Conservation (phyloP, 2,113 vertebrate species). For the Loxodonta africana region DNA sequence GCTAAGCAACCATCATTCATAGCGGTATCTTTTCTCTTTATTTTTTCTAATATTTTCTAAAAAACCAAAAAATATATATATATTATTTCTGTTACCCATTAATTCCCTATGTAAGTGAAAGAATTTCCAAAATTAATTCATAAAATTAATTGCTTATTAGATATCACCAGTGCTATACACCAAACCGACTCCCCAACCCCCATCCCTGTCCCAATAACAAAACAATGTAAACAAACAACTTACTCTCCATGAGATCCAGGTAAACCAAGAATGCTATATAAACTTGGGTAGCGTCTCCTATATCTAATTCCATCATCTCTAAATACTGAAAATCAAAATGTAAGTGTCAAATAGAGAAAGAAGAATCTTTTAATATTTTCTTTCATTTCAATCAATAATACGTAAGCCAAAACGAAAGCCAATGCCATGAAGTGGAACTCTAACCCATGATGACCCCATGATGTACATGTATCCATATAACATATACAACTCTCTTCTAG, state of each 20-base stretch:
- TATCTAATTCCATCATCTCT: conserved; percentile 93
- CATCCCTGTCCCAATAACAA: neutral
- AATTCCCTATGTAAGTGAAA: conserved; percentile 36
- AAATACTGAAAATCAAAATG: conserved; percentile 90
- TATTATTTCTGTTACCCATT: neutral
- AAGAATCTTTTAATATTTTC: conserved; percentile 58
- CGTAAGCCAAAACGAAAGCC: neutral
- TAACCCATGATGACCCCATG: neutral
- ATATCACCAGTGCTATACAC: neutral
- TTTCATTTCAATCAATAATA: conserved; percentile 47
- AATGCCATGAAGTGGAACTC: neutral
- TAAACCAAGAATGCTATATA: conserved; percentile 95
- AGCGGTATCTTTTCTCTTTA: too few relatives aligned
- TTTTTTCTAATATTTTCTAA: neutral
- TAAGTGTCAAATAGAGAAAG: conserved; percentile 44
- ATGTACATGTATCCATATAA: neutral
- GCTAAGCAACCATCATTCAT: too few relatives aligned
- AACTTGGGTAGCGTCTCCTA: conserved; percentile 91
- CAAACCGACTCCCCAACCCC: neutral
- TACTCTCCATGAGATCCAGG: conserved; percentile 97
- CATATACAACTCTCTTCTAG: neutral
- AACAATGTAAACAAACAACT: conserved; percentile 75
- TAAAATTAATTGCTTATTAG: conserved; percentile 31
- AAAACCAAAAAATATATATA: too few relatives aligned
- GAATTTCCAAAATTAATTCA: conserved; percentile 31